Conservation (phyloP, 2,888 invertebrate species). For the Phyto melanocephala region DNA sequence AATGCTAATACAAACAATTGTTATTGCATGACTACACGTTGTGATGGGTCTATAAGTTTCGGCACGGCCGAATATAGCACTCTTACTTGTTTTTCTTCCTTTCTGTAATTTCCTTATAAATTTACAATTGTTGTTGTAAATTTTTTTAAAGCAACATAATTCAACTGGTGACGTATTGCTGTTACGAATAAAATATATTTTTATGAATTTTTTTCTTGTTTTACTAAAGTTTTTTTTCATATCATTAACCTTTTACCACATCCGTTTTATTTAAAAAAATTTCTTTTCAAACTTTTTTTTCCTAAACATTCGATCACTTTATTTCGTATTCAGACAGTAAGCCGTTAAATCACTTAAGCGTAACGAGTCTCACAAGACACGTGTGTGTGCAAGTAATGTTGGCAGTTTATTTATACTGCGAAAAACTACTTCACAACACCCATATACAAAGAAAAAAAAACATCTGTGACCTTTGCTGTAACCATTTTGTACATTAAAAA, state of each 20-base stretch:
- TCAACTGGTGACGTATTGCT: too few relatives aligned
- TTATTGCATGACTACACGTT: too few relatives aligned
- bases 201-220: neutral
- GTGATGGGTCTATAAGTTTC: too few relatives aligned
- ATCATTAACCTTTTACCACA: slow-evolving; percentile 60
- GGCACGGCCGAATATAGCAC: too few relatives aligned
- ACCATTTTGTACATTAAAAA: neutral
- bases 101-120: too few relatives aligned
- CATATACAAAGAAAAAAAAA: slow-evolving; percentile 13
- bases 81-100: too few relatives aligned
- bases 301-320: neutral
- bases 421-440: neutral
- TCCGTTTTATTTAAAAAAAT: slow-evolving; percentile 25
- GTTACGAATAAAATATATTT: neutral
- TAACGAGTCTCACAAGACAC: slow-evolving; percentile 37
- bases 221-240: slow-evolving; percentile 31
- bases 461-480: slow-evolving; percentile 54
- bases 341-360: slow-evolving; percentile 29
- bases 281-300: neutral
- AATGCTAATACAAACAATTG: too few relatives aligned
- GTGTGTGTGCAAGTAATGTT: neutral
- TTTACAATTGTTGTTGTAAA: too few relatives aligned
- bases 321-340: neutral
- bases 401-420: too few relatives aligned
- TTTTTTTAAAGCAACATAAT: too few relatives aligned